phyloP scores from a whole-genome alignment of 2,113 vertebrate species.

The Anarrhichthys ocellatus region DNA sequence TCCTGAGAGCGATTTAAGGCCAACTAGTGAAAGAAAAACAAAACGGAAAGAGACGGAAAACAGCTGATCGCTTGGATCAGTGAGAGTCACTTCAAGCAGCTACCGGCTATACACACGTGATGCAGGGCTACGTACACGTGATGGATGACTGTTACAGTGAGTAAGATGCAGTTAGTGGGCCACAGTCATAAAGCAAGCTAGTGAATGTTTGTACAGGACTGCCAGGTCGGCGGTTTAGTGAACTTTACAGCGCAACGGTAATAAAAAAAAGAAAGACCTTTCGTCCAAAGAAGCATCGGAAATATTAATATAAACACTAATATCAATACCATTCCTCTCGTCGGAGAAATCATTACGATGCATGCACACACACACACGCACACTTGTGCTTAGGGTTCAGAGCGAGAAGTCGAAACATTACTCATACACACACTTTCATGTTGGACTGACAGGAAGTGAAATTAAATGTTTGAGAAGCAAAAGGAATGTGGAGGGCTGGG shows the following conservation, averaged over 20 bases:
- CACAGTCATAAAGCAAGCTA: constrained; percentile 19
- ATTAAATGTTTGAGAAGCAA: constrained; percentile 36
- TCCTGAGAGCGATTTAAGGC: constrained; percentile 84
- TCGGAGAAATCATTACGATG: constrained; percentile 40
- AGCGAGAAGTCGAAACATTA: constrained; percentile 24
- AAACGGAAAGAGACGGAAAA: neutral
- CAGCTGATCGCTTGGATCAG: constrained; percentile 35
- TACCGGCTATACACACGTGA: constrained; percentile 36
- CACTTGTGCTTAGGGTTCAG: constrained; percentile 74
- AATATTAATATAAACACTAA: constrained; percentile 67
- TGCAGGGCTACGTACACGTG: constrained; percentile 40
- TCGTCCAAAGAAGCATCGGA: constrained; percentile 55
- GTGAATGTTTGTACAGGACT: constrained; percentile 30
- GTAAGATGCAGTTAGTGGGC: constrained; percentile 51
- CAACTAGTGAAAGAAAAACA: constrained; percentile 71
- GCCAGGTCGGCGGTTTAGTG: constrained; percentile 25
- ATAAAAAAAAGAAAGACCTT: constrained; percentile 40
- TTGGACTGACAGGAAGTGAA: constrained; percentile 36
- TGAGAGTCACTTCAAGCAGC: constrained; percentile 47
- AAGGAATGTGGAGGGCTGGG: constrained; percentile 17
- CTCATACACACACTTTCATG: constrained; percentile 23
- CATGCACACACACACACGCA: constrained; percentile 33
- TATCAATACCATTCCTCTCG: constrained; percentile 52
- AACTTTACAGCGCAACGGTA: constrained; percentile 59
- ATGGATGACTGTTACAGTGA: constrained; percentile 4